These are phyloP conservation scores for Gallinago jamesoni DNA, from an alignment of 2,113 vertebrate species.

Conservation along the genomic window DNA sequence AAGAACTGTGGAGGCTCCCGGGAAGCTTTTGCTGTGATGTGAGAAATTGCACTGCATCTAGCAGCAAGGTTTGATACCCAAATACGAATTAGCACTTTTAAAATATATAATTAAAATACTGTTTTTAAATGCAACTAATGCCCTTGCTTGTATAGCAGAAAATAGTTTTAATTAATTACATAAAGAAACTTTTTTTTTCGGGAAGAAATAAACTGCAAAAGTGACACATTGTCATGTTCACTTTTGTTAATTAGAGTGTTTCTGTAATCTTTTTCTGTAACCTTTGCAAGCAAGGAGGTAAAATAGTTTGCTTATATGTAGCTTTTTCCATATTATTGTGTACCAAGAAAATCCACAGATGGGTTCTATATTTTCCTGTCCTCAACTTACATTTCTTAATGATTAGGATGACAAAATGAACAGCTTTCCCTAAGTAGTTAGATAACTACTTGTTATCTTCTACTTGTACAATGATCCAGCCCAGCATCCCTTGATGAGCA, in stretches of 20 bases:
- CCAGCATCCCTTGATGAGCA: not conserved
- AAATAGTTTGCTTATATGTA: not conserved
- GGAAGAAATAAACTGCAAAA: not conserved
- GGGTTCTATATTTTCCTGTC: not conserved
- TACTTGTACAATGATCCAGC: not conserved
- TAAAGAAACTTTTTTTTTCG: not conserved
- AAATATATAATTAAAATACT: not conserved
- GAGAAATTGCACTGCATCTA: not conserved
- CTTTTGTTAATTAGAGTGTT: not conserved
- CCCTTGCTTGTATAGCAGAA: not conserved
- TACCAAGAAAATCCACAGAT: not conserved
- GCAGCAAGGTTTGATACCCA: not conserved
- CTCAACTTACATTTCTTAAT: not conserved
- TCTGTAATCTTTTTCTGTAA: not conserved
- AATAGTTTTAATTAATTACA: not conserved
- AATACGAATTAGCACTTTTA: not conserved
- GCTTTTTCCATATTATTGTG: not conserved
- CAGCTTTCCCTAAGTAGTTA: not conserved
- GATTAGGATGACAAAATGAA: not conserved
- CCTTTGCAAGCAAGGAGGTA: not conserved
- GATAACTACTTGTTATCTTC: not conserved
- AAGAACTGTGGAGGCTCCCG: not conserved
- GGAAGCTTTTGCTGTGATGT: not conserved
- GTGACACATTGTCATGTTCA: not conserved
- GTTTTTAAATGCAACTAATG: not conserved